Evolutionary conservation across 1,140 invertebrate genomes (phyloP), one percentile per base, ranked within the genome.

Genomic region (Cyphomyrmex costatus): DNA sequence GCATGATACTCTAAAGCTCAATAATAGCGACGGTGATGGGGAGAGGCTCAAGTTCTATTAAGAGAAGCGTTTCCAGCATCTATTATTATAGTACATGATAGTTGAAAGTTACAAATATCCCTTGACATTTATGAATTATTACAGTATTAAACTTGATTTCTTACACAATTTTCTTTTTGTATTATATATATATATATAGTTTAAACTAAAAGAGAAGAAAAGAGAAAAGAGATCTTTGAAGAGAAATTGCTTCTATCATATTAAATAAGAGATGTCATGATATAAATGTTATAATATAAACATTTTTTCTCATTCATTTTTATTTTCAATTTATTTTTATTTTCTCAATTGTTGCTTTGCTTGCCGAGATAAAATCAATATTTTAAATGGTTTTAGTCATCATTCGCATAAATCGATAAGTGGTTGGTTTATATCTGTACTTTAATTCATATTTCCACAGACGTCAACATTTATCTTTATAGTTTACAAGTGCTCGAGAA

Each of bases 381-480:
- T 63, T 68, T 49, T 14, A 33, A 74, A 63, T 21, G 19, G 14
- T 14, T 79, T 24, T 21, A 66, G 24, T 66, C 46, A 33, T 42
- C 14, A 3, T 12, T 61, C 24, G 4, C 56, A 51, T 51, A 65
- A 78, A 61, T 65, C 58, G 30, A 51, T 51, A 33, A 66, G 27
- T n/a, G 12, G 4, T 1, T 21, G 36, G 16, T 77, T 46, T 61
- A 77, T 77, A 33, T 46, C 27, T 79, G 24, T 42, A 6, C n/a
- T 24, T 66, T 51, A 79, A 79, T 66, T 65, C 6, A 46, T 51
- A 76, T 66, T 78, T 63, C 2, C 42, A 49, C 42, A n/a, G 2
- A 78, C 24, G 10, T 66, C 36, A 78, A 78, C 58, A 78, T 65
- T 65, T 46, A 42, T 78, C 24, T 78, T 42, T 74, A 56, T 21